phyloP scores from a whole-genome alignment of 37 sponge, comb jelly and placozoan genomes.

The Spongilla lacustris region DNA sequence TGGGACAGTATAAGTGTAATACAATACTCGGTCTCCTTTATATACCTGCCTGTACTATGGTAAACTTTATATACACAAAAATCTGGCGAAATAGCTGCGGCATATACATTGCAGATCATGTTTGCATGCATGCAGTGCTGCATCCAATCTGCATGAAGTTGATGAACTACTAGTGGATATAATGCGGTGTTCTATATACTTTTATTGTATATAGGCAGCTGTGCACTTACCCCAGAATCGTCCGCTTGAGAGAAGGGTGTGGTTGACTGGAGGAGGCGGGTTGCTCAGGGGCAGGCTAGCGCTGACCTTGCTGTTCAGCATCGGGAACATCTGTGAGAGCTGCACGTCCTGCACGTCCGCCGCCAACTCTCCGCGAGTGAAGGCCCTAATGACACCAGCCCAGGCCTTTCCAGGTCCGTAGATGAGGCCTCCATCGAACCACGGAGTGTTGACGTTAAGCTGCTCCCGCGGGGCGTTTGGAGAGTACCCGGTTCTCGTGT shows the following conservation, averaged over 20 bases:
- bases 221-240: slow-evolving; percentile 87
- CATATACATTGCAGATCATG: too few species aligned
- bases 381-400: slow-evolving; percentile 81
- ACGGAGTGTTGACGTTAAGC: slow-evolving; percentile 95
- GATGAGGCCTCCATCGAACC: slow-evolving; percentile 92
- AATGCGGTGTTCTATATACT: too few species aligned
- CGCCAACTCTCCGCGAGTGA: slow-evolving; percentile 58
- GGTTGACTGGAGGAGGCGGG: slow-evolving; percentile 87
- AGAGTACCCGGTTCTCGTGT: slow-evolving; percentile 77
- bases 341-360: neutral
- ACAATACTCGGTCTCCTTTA: too few species aligned
- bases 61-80: too few species aligned
- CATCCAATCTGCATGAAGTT: too few species aligned
- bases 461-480: slow-evolving; percentile 92
- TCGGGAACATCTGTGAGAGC: slow-evolving; percentile 38
- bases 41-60: too few species aligned
- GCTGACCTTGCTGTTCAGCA: slow-evolving; percentile 55
- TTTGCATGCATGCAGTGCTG: too few species aligned
- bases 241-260: slow-evolving; percentile 69
- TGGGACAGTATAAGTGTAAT: too few species aligned
- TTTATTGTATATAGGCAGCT: too few species aligned
- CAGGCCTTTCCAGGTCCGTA: slow-evolving; percentile 95
- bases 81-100: too few species aligned
- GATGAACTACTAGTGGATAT: too few species aligned
- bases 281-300: slow-evolving; percentile 91